A percentile compares a stretch with the other conserved stretches of the same genome.
phyloP scores from a whole-genome alignment of 1,140 invertebrate genomes.

The Cataglyphis hispanica region DNA sequence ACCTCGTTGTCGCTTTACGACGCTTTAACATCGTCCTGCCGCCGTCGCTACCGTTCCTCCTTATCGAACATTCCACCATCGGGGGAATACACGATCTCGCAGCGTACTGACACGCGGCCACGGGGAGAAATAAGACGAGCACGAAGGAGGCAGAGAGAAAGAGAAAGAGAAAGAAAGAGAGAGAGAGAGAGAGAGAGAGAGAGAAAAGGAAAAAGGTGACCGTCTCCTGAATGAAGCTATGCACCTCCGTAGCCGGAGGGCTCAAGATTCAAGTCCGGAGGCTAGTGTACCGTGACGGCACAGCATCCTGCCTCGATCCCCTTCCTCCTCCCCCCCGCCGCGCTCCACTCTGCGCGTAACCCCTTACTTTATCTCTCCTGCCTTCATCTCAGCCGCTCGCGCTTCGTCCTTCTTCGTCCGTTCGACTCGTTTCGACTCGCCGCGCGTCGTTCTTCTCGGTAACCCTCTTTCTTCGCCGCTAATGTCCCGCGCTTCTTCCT shows the following conservation, averaged over 20 bases:
- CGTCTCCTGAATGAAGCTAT: conserved; percentile 65
- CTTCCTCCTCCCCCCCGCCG: conserved; percentile 24
- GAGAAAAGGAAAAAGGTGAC: conserved; percentile 49
- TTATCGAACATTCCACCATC: conserved; percentile 61
- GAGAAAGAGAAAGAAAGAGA: neutral
- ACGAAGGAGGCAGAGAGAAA: conserved; percentile 8
- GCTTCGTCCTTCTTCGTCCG: conserved; percentile 68
- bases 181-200: neutral
- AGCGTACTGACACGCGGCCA: conserved; percentile 38
- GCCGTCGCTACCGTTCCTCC: conserved; percentile 44
- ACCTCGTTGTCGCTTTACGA: conserved; percentile 39
- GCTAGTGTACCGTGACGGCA: conserved; percentile 84
- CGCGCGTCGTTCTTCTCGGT: conserved; percentile 58
- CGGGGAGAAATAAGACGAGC: conserved; percentile 59
- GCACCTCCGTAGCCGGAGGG: conserved; percentile 79
- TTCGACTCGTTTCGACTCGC: conserved; percentile 14
- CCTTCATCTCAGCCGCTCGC: conserved; percentile 24
- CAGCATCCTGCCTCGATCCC: conserved; percentile 77
- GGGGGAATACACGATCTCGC: conserved; percentile 52
- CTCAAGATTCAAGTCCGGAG: conserved; percentile 83
- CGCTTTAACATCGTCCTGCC: conserved; percentile 21
- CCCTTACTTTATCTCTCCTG: conserved; percentile 33
- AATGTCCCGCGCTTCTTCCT: conserved; percentile 64
- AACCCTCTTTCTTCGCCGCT: conserved; percentile 63
- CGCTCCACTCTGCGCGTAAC: conserved; percentile 36